phyloP scores from a whole-genome alignment of 2,113 vertebrate genomes.

The Parus major region DNA sequence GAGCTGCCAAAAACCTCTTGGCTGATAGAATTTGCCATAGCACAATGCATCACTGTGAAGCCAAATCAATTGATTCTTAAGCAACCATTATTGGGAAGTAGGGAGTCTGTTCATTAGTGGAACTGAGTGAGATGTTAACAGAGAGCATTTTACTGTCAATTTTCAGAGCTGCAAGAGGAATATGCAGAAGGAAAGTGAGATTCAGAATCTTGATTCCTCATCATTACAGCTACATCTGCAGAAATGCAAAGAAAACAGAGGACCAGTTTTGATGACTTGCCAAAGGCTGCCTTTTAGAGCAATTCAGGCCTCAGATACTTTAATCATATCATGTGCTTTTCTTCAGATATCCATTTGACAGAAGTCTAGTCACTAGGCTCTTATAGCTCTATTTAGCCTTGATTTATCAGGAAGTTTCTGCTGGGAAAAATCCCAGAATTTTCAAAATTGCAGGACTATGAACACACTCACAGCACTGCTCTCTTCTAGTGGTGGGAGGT shows the following conservation, averaged over 20 bases:
- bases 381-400: background rate
- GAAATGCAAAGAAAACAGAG: slow-evolving; percentile 18
- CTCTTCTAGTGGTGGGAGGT: background rate
- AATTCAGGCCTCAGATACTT: background rate
- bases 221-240: background rate
- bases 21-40: background rate
- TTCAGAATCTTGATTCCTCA: background rate
- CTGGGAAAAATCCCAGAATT: background rate
- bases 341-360: background rate
- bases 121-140: slow-evolving; percentile 2
- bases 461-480: background rate
- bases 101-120: slow-evolving; percentile 13
- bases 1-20: background rate
- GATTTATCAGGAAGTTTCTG: slow-evolving; percentile 1
- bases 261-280: background rate
- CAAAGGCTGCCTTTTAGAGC: slow-evolving; percentile 5
- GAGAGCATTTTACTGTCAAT: background rate
- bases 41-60: background rate
- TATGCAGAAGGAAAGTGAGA: background rate
- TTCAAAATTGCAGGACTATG: background rate
- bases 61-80: slow-evolving; percentile 16
- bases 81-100: background rate
- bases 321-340: background rate
- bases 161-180: background rate
- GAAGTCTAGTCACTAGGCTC: background rate